Base-by-base conservation (phyloP, 2,888 invertebrate genomes). In the Phalangium opilio region DNA sequence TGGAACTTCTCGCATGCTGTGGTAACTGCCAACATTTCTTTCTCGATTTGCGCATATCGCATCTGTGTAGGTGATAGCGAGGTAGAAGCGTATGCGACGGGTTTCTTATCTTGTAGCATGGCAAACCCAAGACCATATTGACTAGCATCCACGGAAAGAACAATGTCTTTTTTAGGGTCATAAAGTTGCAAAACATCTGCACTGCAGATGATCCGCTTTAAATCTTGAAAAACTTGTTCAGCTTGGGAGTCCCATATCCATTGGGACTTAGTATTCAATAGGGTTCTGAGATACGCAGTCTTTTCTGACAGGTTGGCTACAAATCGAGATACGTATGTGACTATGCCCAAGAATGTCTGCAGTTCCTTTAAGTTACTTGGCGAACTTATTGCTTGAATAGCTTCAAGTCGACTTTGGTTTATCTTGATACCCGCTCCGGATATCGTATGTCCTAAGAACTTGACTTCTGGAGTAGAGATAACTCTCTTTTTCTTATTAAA, bases 31-130 rank as follows among this genome's bases (percentile, higher is more conserved):
- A n/a, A n/a, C n/a, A n/a, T n/a, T n/a, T n/a, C n/a, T n/a, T n/a
- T n/a, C n/a, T n/a, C n/a, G n/a, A n/a, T n/a, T n/a, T n/a, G n/a
- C 0, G 62, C n/a, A n/a, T 64, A 66, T 18, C 59, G 47, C 18
- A 50, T 54, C 50, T 66, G 63, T 3, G 62, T 53, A 3, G 47
- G 50, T 36, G 55, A 58, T 19, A 65, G 46, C 14, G 59, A 55
- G 50, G 60, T 54, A 2, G 62, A 64, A 1, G 60, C 61, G 51
- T 62, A 66, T 2, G 60, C 59, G 8, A 67, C 59, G 14, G 63
- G 59, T 44, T 61, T 55, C 33, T 58, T 49, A 47, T 57, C 41
- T 41, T 63, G 62, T 11, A 59, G 41, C 1, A 65, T 49, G 1
- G 58, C 60, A 2, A 58, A 60, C 1, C 62, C 64, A n/a, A 64